Base-by-base conservation (phyloP, 35 echinoderm and acorn worm species). In the Stichopus chloronotus region DNA sequence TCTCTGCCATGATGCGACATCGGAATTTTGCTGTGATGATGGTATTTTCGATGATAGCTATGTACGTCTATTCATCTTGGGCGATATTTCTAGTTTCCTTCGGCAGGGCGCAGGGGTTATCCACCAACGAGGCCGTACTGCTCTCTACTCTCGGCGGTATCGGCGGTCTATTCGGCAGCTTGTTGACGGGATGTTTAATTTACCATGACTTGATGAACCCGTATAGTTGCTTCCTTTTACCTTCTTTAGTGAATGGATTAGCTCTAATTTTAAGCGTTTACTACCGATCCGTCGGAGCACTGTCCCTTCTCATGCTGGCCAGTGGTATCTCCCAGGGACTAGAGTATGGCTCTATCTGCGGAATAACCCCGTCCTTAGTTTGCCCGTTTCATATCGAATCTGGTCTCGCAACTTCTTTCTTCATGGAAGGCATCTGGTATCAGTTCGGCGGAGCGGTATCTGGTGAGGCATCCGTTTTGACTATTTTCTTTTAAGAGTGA, bases 31-130 rank as follows among this genome's bases (percentile, higher is more conserved):
- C 24, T 8, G 24, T 22, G 53, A 5, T 83, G 6, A 30, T 83
- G 7, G 16, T 43, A 43, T 83, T 83, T 16, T 20, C 24, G 30
- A 83, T 83, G 80, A 16, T 55, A 7, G 80, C 8, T 52, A 55
- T 83, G 80, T 83, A 22, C 14, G n/a, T 83, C 23, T 83, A 83
- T 43, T 43, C 24, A 43, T 83, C 80, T 43, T 83, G 80, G 80
- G 80, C 80, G 7, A 12, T 43, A 22, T 83, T 83, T 22, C 80
- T 83, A 7, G 80, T 83, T 8, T 8, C 80, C 14, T 30, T 83
- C 7, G 80, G 80, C 14, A 16, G 53, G 14, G 10, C 80, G 14
- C 10, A 55, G 16, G 80, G 80, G 7, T 16, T 83, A 30, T 30
- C 80, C 24, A 83, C 80, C 14, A 8, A 22, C 5, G 24, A 83